Conservation (phyloP, 2,888 invertebrate genomes). For the Harpagoxenus sublaevis region DNA sequence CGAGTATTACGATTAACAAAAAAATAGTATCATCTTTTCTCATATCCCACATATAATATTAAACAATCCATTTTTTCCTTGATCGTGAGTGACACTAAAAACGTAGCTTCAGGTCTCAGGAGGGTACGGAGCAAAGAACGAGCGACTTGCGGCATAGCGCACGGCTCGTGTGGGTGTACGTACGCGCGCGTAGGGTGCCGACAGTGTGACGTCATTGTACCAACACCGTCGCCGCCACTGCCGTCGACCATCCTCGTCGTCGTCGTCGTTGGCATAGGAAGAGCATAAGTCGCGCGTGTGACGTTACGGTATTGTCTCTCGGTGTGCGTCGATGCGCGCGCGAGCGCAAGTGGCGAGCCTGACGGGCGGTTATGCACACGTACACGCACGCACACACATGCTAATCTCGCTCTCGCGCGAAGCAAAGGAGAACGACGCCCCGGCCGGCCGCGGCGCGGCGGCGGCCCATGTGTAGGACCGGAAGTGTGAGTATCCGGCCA, state of each 20-base stretch:
- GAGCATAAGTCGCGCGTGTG: conserved; percentile 66
- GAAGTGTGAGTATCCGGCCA: conserved; percentile 86
- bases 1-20: background rate
- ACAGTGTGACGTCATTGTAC: conserved; percentile 66
- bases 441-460: conserved; percentile 50
- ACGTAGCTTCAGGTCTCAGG: background rate
- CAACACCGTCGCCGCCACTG: conserved; percentile 17
- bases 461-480: conserved; percentile 85
- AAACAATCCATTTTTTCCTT: background rate
- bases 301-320: conserved; percentile 64
- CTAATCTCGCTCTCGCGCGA: conserved; percentile 73
- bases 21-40: background rate
- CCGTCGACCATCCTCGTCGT: background rate
- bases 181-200: conserved; percentile 65
- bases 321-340: conserved; percentile 59
- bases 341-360: conserved; percentile 28
- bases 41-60: background rate
- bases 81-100: background rate
- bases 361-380: conserved; percentile 48
- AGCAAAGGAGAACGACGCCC: conserved; percentile 70
- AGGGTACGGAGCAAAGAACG: conserved; percentile 49
- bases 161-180: conserved; percentile 54
- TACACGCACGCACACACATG: conserved; percentile 46
- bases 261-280: conserved; percentile 15
- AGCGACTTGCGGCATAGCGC: conserved; percentile 9